Conservation (phyloP, 2,888 invertebrate genomes). For the Loripinus fragilis region DNA sequence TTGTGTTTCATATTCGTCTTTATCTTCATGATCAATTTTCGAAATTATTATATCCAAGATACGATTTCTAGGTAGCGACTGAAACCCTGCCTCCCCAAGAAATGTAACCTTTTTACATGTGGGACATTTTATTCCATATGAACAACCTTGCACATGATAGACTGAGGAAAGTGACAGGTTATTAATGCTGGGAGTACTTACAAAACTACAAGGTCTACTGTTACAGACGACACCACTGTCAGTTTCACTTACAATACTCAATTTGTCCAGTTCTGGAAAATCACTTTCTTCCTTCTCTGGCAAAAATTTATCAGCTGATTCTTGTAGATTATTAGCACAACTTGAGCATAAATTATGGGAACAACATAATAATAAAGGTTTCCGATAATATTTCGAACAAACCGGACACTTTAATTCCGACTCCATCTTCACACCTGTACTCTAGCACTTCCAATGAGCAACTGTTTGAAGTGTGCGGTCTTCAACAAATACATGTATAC, state of each 20-base stretch:
- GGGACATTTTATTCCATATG: constrained; percentile 85
- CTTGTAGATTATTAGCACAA: constrained; percentile 94
- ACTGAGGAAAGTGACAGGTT: constrained; percentile 71
- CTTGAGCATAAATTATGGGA: constrained; percentile 93
- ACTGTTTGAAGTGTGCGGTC: constrained; percentile 19
- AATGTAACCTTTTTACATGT: constrained; percentile 94
- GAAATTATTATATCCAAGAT: constrained; percentile 97
- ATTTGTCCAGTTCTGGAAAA: constrained; percentile 81
- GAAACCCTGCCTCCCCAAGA: constrained; percentile 97
- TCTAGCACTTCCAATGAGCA: not conserved
- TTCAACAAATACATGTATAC: not conserved
- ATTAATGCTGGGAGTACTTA: constrained; percentile 88
- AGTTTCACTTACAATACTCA: constrained; percentile 92
- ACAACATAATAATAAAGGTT: constrained; percentile 97
- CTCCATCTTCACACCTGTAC: constrained; percentile 89
- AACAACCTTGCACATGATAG: constrained; percentile 38
- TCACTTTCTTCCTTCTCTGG: constrained; percentile 75
- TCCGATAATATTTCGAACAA: constrained; percentile 96
- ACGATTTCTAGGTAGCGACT: constrained; percentile 94
- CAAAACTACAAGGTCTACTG: constrained; percentile 85
- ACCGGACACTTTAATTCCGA: constrained; percentile 97
- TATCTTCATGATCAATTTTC: constrained; percentile 86
- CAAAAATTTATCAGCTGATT: constrained; percentile 84
- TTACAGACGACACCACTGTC: constrained; percentile 97
- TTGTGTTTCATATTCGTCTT: constrained; percentile 75